A percentile compares a stretch with the other conserved stretches of the same genome.
phyloP scores from a whole-genome alignment of 2,888 invertebrate genomes.

The Sialis lutaria region DNA sequence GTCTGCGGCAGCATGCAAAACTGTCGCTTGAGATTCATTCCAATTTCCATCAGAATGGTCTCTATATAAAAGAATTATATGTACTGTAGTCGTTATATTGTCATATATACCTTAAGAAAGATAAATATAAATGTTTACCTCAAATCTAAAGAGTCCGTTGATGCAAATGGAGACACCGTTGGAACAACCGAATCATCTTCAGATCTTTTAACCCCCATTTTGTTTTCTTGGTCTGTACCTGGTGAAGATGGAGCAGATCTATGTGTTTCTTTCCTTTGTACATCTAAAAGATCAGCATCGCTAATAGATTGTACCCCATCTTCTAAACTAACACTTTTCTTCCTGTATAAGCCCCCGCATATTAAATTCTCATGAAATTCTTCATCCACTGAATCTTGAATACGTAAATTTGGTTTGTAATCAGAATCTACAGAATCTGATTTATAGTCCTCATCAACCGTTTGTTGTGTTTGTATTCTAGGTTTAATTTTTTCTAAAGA shows the following conservation, averaged over 20 bases:
- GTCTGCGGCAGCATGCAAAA: conserved; percentile 53
- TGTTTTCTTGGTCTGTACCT: conserved; percentile 16
- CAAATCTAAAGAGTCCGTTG: conserved; percentile 63
- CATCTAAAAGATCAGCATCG: conserved; percentile 17
- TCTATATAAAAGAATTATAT: conserved; percentile 22
- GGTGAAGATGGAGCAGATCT: conserved; percentile 53
- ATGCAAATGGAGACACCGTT: conserved; percentile 52
- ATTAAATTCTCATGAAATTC: conserved; percentile 70
- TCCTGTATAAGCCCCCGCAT: conserved; percentile 57
- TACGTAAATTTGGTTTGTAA: conserved; percentile 11
- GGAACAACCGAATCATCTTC: conserved; percentile 33
- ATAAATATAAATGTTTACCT: conserved; percentile 19
- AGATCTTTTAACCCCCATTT: conserved; percentile 20
- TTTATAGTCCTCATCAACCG: conserved; percentile 9
- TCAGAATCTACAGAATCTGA: not conserved
- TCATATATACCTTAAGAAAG: not conserved
- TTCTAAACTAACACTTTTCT: conserved; percentile 52
- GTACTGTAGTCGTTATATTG: conserved; percentile 2
- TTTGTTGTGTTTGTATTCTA: too few species aligned
- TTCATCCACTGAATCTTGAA: conserved; percentile 37
- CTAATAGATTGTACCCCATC: conserved; percentile 26
- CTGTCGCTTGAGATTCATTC: conserved; percentile 80
- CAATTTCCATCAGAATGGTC: conserved; percentile 78
- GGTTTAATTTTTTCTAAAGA: too few species aligned
- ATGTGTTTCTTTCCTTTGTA: conserved; percentile 6